Evolutionary conservation across 2,797 vertebrate genomes (phyloP), one percentile per base, ranked within the genome.

Genomic region (Ptychadena robeensis): DNA sequence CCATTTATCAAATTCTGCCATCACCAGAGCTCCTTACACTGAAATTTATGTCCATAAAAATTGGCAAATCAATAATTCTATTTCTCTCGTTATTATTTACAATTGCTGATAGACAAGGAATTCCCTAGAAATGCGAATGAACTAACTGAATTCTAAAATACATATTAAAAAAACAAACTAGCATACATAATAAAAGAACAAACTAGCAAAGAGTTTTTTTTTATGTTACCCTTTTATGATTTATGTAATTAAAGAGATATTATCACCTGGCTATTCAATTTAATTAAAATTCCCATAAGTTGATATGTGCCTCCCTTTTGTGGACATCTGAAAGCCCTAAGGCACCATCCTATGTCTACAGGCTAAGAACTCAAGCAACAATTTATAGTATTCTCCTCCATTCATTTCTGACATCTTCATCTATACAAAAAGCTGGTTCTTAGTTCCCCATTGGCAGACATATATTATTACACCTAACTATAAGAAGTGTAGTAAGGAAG

Each of bases 61-160:
- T 70, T 66, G 69, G 63, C 53, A 73, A 63, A 80, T 84, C 77
- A 75, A 74, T 84, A 80, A 66, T 73, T 66, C 40, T 68, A 73
- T 72, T 38, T 73, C 67, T 40, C 31, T 31, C 31, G 28, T 73
- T 37, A 79, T 48, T 71, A 78, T 72, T 83, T 79, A 83, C 75
- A 79, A 67, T 67, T 32, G 66, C 34, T 44, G 65, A 74, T 74
- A 68, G 18, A 18, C 11, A 18, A 57, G 80, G 44, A 75, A 40
- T 68, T 67, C 32, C 44, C 34, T 32, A 25, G 78, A 67, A 38
- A 66, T 65, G 34, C 1, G 9, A 44, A 22, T 3, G 25, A 68
- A 22, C n/a, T 32, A 44, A 75, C 48, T 59, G 48, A 32, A 11
- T 81, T 27, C 38, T 68, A 38, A 78, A 2, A 2, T 40, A 53